Conservation (phyloP, 2,888 invertebrate species). For the Tetropium fuscum region DNA sequence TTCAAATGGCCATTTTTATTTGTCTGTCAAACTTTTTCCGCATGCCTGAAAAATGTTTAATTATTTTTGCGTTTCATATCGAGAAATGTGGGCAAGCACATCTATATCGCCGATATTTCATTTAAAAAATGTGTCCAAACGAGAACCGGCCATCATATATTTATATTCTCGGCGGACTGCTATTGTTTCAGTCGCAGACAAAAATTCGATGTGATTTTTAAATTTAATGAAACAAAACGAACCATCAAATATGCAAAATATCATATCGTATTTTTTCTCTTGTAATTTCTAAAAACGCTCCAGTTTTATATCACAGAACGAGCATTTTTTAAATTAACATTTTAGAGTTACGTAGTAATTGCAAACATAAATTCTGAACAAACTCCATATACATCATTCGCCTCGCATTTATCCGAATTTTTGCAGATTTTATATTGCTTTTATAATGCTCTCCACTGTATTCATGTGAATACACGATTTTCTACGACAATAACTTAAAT, state of each 20-base stretch:
- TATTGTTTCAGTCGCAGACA: slow-evolving; percentile 64
- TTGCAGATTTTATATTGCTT: slow-evolving; percentile 31
- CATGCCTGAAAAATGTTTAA: slow-evolving; percentile 68
- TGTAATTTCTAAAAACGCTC: slow-evolving; percentile 58
- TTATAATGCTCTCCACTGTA: slow-evolving; percentile 11
- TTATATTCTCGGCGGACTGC: slow-evolving; percentile 66
- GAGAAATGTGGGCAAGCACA: slow-evolving; percentile 64
- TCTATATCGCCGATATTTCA: slow-evolving; percentile 67
- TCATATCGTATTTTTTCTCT: slow-evolving; percentile 60
- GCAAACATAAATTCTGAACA: slow-evolving; percentile 55
- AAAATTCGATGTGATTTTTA: slow-evolving; percentile 66
- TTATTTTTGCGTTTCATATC: slow-evolving; percentile 68
- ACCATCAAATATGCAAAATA: slow-evolving; percentile 65
- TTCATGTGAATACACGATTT: slow-evolving; percentile 14
- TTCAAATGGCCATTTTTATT: slow-evolving; percentile 68
- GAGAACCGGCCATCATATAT: slow-evolving; percentile 66
- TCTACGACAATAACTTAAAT: slow-evolving; percentile 7
- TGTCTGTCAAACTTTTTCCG: slow-evolving; percentile 68
- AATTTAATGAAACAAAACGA: slow-evolving; percentile 66
- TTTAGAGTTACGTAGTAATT: slow-evolving; percentile 56
- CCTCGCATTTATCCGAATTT: slow-evolving; percentile 31
- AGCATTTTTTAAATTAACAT: slow-evolving; percentile 55
- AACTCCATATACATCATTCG: slow-evolving; percentile 48
- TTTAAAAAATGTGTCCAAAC: slow-evolving; percentile 66
- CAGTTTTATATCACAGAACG: slow-evolving; percentile 49